A percentile compares a stretch with the other conserved stretches of the same genome.
Conservation (phyloP, 1,140 invertebrate genomes). For the Leptoteleia sp. region DNA sequence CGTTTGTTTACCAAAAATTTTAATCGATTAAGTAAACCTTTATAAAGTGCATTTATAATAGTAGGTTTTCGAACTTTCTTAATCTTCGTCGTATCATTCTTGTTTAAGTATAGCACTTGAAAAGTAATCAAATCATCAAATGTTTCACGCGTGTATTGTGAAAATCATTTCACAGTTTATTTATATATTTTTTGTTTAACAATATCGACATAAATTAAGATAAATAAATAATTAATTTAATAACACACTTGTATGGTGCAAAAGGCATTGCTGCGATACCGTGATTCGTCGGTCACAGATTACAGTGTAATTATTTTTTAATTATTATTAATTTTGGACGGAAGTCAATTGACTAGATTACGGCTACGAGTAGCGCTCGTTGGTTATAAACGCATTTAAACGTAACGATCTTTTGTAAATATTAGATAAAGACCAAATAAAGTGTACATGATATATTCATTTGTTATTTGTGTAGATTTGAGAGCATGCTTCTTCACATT, state of each 20-base stretch:
- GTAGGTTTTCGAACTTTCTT: too few relatives aligned
- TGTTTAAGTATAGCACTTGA: background rate
- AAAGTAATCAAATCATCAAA: background rate
- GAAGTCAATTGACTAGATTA: constrained; percentile 51
- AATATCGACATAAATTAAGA: constrained; percentile 13
- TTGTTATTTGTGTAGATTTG: background rate
- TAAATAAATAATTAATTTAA: constrained; percentile 22
- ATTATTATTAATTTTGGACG: constrained; percentile 57
- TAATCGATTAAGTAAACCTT: background rate
- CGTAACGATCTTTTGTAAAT: constrained; percentile 75
- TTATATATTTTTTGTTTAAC: too few relatives aligned
- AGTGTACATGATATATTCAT: constrained; percentile 20
- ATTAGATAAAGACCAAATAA: constrained; percentile 77
- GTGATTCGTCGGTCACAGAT: constrained; percentile 29
- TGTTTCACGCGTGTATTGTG: constrained; percentile 22
- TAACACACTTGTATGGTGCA: constrained; percentile 15
- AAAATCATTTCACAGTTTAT: too few relatives aligned
- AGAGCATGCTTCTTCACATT: too few relatives aligned
- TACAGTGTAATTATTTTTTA: constrained; percentile 18
- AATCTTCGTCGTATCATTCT: too few relatives aligned
- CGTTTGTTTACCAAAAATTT: too few relatives aligned
- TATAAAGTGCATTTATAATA: too few relatives aligned
- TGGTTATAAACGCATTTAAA: constrained; percentile 48
- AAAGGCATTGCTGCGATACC: constrained; percentile 9
- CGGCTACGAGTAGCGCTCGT: constrained; percentile 32